Evolutionary conservation across 64 coral and sea anemone genomes (phyloP), one percentile per base, ranked within the genome.

Genomic region (Dendronephthya gigantea): DNA sequence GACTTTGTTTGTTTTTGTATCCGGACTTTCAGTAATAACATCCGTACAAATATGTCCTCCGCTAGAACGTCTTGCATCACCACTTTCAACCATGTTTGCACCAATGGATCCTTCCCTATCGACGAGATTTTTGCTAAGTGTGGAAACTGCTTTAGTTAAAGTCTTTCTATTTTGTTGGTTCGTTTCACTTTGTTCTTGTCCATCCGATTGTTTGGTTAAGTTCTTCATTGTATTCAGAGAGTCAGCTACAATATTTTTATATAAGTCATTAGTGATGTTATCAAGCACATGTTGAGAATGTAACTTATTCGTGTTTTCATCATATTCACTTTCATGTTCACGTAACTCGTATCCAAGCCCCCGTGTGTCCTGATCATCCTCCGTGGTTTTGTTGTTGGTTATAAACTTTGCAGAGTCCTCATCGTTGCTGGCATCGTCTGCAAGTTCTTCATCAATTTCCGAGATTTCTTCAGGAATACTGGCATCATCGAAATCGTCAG

Each of bases 401-500:
- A 22, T 5, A 62, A 62, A 62, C 1, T 23, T 62, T n/a, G 55
- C 55, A 22, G 8, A 22, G 25, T 62, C 19, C 55, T 62, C 55
- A 0, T 62, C 55, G 27, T 31, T 47, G 56, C 30, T 23, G 16
- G 35, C 72, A 29, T n/a, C 35, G 41, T 40, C 17, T 43, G 9
- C 74, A 68, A 48, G 31, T 12, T 40, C 39, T 0, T 49, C 29
- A 38, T 81, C 86, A 35, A 34, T 32, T 30, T 66, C 33, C 16
- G 27, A 38, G 12, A 43, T 23, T 28, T 51, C 30, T 51, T 39
- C 40, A n/a, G 83, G 51, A 49, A 48, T 33, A 12, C 36, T 50
- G 16, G 83, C 81, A 38, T 13, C 51, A 40, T 68, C 88, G 48
- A 92, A 92, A 83, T 92, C 84, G 29, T 52, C 33, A 16, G 88